Conservation (phyloP, 2,888 invertebrate genomes). For the Cosmorhoe ocellata region DNA sequence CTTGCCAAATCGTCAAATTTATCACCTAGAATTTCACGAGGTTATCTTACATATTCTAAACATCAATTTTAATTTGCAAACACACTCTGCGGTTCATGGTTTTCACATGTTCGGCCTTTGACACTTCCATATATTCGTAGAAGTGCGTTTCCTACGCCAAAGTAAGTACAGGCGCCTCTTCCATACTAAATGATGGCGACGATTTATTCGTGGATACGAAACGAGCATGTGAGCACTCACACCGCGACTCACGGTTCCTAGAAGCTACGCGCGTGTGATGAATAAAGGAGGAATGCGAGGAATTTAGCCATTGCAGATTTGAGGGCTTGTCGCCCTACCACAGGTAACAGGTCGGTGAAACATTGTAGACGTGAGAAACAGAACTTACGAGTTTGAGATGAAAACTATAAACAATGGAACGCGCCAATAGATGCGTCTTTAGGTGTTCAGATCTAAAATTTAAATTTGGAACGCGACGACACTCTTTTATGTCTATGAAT, state of each 20-base stretch:
- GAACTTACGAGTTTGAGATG: slow-evolving; percentile 27
- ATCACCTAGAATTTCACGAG: slow-evolving; percentile 34
- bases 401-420: slow-evolving; percentile 60
- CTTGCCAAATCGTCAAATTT: slow-evolving; percentile 42
- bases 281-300: slow-evolving; percentile 72
- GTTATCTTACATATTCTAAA: slow-evolving; percentile 41
- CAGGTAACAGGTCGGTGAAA: slow-evolving; percentile 19
- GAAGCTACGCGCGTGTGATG: slow-evolving; percentile 75
- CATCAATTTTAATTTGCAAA: slow-evolving; percentile 51
- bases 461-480: slow-evolving; percentile 48
- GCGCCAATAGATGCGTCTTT: slow-evolving; percentile 25
- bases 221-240: slow-evolving; percentile 62
- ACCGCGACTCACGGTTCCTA: slow-evolving; percentile 69
- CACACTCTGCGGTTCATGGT: slow-evolving; percentile 42
- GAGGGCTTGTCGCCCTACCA: slow-evolving; percentile 61
- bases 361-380: slow-evolving; percentile 63
- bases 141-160: slow-evolving; percentile 47
- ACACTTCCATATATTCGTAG: slow-evolving; percentile 67
- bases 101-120: slow-evolving; percentile 69
- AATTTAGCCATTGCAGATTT: slow-evolving; percentile 78
- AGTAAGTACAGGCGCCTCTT: slow-evolving; percentile 63
- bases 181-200: slow-evolving; percentile 72
- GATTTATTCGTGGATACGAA: slow-evolving; percentile 71
- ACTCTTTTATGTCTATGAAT: slow-evolving; percentile 49
- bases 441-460: slow-evolving; percentile 5